phyloP scores from a whole-genome alignment of 1,140 invertebrate species.

The Mamestra configurata region DNA sequence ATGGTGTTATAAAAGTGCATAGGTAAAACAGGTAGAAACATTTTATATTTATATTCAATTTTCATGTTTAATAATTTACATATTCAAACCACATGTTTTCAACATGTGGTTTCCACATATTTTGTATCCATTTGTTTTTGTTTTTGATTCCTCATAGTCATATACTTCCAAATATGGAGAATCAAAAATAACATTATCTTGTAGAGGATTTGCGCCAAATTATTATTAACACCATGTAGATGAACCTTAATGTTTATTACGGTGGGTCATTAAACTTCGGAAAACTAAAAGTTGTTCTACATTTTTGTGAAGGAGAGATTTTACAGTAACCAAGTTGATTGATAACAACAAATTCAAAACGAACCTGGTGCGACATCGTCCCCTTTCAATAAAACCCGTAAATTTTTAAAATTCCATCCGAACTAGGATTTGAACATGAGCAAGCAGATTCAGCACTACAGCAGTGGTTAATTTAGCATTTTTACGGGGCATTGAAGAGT shows the following conservation, averaged over 20 bases:
- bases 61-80: no score
- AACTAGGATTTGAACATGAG: not conserved
- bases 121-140: no score
- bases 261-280: not conserved
- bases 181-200: not conserved
- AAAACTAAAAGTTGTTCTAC: not conserved
- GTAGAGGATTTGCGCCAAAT: not conserved
- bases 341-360: no score
- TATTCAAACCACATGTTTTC: no score
- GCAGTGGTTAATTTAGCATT: no score
- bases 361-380: not conserved
- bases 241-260: not conserved
- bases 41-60: no score
- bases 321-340: no score
- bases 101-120: no score
- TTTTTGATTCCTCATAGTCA: no score
- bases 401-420: not conserved
- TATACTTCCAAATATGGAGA: no score
- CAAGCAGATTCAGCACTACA: not conserved
- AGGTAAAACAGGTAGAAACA: no score
- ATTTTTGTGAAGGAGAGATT: not conserved
- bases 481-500: not conserved
- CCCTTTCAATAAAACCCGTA: not conserved
- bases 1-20: not conserved
- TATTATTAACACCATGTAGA: conserved; percentile 1